Evolutionary conservation across 2,888 invertebrate species (phyloP).

Genomic region (Melieria omissa): DNA sequence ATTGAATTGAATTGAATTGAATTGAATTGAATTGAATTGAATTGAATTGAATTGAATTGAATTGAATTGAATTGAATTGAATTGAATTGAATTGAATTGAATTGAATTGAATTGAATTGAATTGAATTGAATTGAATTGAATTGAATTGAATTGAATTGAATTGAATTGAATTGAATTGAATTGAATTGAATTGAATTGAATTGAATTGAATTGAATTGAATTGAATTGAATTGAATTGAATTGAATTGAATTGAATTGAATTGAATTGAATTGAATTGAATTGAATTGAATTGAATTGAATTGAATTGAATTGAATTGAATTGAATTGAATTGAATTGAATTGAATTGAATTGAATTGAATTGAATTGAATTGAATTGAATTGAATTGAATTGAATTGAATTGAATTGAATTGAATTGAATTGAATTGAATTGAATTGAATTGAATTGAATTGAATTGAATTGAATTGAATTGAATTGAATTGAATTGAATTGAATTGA

Average conservation of each 20-base stretch:
- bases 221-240: not conserved
- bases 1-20: slow-evolving; percentile 3
- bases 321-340: not conserved
- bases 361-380: slow-evolving; percentile 3
- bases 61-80: slow-evolving; percentile 3
- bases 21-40: slow-evolving; percentile 3
- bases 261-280: slow-evolving; percentile 1
- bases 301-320: not conserved
- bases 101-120: not conserved
- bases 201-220: slow-evolving; percentile 1
- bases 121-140: not conserved
- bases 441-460: slow-evolving; percentile 1
- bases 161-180: not conserved
- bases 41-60: slow-evolving; percentile 3
- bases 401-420: not conserved
- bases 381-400: not conserved
- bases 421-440: slow-evolving; percentile 3
- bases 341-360: slow-evolving; percentile 1
- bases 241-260: slow-evolving; percentile 3
- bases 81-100: slow-evolving; percentile 3
- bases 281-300: slow-evolving; percentile 1
- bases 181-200: slow-evolving; percentile 3
- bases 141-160: not conserved
- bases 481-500: not conserved
- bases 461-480: not conserved